These are phyloP conservation scores for Podarcis lilfordi DNA, from an alignment of 2,797 vertebrate species.

Conservation along the genomic window DNA sequence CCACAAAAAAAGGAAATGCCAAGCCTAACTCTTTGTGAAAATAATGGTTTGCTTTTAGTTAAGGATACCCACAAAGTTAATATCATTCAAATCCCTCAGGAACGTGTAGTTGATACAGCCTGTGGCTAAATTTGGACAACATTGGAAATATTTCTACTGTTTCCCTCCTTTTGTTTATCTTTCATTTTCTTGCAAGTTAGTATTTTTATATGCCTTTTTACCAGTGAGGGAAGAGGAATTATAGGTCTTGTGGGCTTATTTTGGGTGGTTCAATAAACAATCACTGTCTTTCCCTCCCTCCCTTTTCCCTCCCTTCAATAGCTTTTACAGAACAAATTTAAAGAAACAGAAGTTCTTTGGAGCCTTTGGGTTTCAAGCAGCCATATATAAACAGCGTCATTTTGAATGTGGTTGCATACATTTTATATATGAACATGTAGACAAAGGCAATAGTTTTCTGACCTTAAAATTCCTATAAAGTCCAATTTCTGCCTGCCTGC, in stretches of 20 bases:
- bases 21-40: neutral
- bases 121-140: neutral
- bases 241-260: neutral
- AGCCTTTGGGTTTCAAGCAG: neutral
- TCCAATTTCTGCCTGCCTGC: neutral
- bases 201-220: neutral
- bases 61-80: neutral
- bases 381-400: neutral
- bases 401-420: neutral
- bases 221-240: neutral
- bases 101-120: neutral
- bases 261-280: constrained; percentile 14
- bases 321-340: constrained; percentile 22
- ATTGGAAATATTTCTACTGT: neutral
- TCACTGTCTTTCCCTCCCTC: neutral
- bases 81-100: neutral
- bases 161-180: constrained; percentile 4
- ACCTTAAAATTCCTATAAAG: neutral
- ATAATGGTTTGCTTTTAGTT: neutral
- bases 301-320: constrained; percentile 5
- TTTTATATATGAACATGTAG: neutral
- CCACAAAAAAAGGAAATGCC: neutral
- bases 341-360: constrained; percentile 9
- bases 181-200: constrained; percentile 5
- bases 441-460: neutral